Base-by-base conservation (phyloP, 2,113 vertebrate species). In the Thomomys bottae region DNA sequence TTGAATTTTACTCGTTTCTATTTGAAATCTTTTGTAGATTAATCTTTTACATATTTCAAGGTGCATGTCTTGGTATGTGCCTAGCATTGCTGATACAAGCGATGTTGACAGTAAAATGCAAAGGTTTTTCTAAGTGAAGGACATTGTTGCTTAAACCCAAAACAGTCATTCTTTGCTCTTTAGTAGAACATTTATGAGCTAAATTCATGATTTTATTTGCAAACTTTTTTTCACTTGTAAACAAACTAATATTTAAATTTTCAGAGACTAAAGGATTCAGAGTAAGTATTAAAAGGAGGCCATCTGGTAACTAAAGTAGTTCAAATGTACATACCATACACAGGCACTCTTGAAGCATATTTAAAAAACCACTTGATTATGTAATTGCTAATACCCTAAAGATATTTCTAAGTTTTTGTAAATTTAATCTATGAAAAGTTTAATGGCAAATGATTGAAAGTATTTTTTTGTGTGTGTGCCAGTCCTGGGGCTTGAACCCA, bases 31-130 rank as follows among this genome's bases (percentile, higher is more conserved):
- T 80, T 36, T 24, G 24, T 42, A 73, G 18, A 45, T 18, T 82
- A 23, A 75, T 9, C 40, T 76, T 93, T 92, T 76, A 86, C 63
- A 38, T 38, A 66, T 80, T 78, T 34, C 63, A 49, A 61, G 14
- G 67, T 80, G 11, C 63, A 61, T 92, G 87, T 82, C 61, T 77
- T 88, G 75, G 38, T 49, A 9, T 59, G 4, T 90, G 84, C 88
- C 38, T 91, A 49, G 84, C 61, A 32, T 89, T 83, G 38, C n/a
- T 93, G 70, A 93, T 84, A 54, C 82, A 84, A 88, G 88, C 92
- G 34, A 28, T 84, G n/a, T 86, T 36, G 80, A 23, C 77, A 84
- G 77, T 71, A 87, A 86, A 70, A 90, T 23, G 73, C 63, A 88
- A 59, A 93, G 4, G 9, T 90, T 92, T 93, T 32, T 54, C 30